phyloP scores from a whole-genome alignment of 2,888 invertebrate species.

The Mimachlamys varia region DNA sequence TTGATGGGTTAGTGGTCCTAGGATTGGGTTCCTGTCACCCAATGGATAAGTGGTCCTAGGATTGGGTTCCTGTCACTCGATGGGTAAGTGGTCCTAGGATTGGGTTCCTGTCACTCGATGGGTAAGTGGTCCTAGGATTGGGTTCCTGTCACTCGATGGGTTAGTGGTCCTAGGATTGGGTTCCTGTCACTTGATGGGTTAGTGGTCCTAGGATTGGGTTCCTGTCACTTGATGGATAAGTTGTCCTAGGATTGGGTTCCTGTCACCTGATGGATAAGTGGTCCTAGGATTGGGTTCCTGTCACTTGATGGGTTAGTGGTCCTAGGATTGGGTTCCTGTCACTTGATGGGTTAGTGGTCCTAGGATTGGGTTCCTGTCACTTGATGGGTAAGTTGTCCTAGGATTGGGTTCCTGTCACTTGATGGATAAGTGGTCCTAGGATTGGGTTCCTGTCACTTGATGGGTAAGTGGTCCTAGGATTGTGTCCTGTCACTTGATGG shows the following conservation, averaged over 20 bases:
- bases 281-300: neutral
- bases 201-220: constrained; percentile 37
- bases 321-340: neutral
- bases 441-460: constrained; percentile 83
- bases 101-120: constrained; percentile 84
- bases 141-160: constrained; percentile 85
- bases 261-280: constrained; percentile 83
- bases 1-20: constrained; percentile 85
- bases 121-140: constrained; percentile 78
- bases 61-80: constrained; percentile 83
- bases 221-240: constrained; percentile 86
- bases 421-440: constrained; percentile 82
- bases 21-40: constrained; percentile 82
- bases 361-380: constrained; percentile 55
- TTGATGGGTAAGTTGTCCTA: constrained; percentile 85
- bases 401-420: constrained; percentile 82
- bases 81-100: constrained; percentile 82
- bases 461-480: constrained; percentile 82
- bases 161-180: constrained; percentile 63
- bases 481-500: constrained; percentile 85
- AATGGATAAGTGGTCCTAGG: constrained; percentile 82
- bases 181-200: constrained; percentile 86
- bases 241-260: neutral
- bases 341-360: constrained; percentile 86
- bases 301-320: constrained; percentile 86